Conservation (phyloP, 2,113 vertebrate species). For the Myocastor coypus region DNA sequence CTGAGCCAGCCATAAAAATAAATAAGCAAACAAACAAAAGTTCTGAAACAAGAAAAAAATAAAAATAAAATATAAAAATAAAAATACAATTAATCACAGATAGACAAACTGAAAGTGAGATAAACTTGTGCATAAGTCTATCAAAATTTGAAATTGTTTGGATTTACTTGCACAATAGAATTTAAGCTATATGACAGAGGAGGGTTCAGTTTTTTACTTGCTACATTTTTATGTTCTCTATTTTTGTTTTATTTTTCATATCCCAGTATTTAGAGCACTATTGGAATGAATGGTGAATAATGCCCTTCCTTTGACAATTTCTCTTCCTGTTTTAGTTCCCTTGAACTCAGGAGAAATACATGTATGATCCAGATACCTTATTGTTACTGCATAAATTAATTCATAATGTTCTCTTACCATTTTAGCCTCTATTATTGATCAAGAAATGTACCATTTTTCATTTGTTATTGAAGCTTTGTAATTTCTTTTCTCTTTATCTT, state of each 20-base stretch:
- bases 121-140: background rate
- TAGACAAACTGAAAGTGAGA: background rate
- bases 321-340: background rate
- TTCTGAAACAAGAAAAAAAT: no score
- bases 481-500: background rate
- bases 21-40: no score
- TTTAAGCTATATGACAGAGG: background rate
- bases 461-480: background rate
- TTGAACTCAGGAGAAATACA: background rate
- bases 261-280: background rate
- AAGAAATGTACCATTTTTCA: background rate
- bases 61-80: no score
- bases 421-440: background rate
- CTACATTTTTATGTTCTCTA: no score
- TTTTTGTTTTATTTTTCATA: background rate
- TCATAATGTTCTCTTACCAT: background rate
- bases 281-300: background rate
- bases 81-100: background rate
- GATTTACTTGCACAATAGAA: background rate
- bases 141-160: background rate
- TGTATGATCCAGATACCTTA: background rate
- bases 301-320: background rate
- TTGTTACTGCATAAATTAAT: background rate
- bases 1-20: no score
- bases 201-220: background rate